These are phyloP conservation scores for Meghimatium bilineatum DNA, from an alignment of 2,888 invertebrate genomes.

Conservation along the genomic window DNA sequence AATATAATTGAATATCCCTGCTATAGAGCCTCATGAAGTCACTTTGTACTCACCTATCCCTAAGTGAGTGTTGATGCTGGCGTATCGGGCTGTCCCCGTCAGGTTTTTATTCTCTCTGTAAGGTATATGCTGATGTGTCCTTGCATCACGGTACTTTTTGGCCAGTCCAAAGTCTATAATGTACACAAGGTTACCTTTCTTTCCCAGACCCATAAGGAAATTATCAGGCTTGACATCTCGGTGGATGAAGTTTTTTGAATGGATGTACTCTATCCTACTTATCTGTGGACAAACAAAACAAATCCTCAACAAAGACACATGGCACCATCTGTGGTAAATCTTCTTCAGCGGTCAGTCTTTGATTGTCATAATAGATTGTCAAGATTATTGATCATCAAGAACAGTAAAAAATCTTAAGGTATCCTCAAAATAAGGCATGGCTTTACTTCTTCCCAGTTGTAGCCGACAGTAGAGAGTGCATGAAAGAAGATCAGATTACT, in stretches of 20 bases:
- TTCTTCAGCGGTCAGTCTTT: too few relatives aligned
- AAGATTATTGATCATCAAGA: too few relatives aligned
- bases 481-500: too few relatives aligned
- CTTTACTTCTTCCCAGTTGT: too few relatives aligned
- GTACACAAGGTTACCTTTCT: conserved; percentile 78
- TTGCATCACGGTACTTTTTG: conserved; percentile 97
- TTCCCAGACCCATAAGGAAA: conserved; percentile 80
- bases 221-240: conserved; percentile 86
- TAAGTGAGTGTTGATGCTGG: conserved; percentile 98
- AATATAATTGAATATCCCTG: too few relatives aligned
- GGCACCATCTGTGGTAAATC: too few relatives aligned
- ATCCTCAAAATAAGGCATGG: too few relatives aligned
- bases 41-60: conserved; percentile 83
- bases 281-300: conserved; percentile 72
- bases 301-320: not conserved
- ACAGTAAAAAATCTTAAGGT: too few relatives aligned
- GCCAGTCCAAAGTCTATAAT: conserved; percentile 98
- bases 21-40: not conserved
- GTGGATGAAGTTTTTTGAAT: conserved; percentile 99
- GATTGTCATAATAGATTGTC: too few relatives aligned
- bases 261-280: conserved; percentile 96
- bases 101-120: conserved; percentile 99
- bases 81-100: conserved; percentile 97
- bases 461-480: too few relatives aligned
- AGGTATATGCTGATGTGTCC: conserved; percentile 83